Evolutionary conservation across 2,797 vertebrate species (phyloP).

Genomic region (Miichthys miiuy): DNA sequence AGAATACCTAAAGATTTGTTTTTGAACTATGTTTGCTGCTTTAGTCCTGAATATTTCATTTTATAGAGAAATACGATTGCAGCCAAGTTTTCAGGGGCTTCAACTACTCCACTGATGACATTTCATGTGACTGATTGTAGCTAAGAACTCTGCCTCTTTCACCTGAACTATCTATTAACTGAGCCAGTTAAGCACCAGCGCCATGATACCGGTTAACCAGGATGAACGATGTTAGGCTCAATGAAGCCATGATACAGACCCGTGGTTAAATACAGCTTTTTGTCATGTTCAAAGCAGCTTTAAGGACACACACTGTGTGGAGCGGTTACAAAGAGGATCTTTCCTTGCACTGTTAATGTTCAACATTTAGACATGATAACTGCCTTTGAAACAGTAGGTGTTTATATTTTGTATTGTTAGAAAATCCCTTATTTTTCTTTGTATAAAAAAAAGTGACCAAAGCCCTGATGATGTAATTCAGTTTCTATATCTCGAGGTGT

Average conservation of each 20-base stretch:
- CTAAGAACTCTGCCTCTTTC: not conserved
- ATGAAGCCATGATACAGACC: not conserved
- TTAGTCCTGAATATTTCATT: not conserved
- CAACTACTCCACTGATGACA: too few species aligned
- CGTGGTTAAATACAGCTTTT: conserved; percentile 4
- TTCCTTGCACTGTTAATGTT: conserved; percentile 50
- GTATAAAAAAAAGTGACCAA: conserved; percentile 56
- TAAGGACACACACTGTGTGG: not conserved
- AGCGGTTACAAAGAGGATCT: conserved; percentile 11
- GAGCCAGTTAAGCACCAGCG: not conserved
- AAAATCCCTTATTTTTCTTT: conserved; percentile 36
- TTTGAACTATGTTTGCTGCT: not conserved
- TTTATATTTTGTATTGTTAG: conserved; percentile 59
- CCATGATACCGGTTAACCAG: not conserved
- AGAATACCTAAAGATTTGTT: not conserved
- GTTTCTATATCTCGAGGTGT: conserved; percentile 47
- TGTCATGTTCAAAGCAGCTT: conserved; percentile 16
- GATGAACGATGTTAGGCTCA: not conserved
- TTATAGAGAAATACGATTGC: not conserved
- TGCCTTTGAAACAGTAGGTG: conserved; percentile 49
- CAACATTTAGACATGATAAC: conserved; percentile 17
- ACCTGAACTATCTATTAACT: too few species aligned
- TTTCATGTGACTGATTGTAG: not conserved
- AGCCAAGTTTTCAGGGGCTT: too few species aligned
- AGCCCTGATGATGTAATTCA: conserved; percentile 62